phyloP scores from a whole-genome alignment of 2,888 invertebrate genomes.

The Achlya flavicornis region DNA sequence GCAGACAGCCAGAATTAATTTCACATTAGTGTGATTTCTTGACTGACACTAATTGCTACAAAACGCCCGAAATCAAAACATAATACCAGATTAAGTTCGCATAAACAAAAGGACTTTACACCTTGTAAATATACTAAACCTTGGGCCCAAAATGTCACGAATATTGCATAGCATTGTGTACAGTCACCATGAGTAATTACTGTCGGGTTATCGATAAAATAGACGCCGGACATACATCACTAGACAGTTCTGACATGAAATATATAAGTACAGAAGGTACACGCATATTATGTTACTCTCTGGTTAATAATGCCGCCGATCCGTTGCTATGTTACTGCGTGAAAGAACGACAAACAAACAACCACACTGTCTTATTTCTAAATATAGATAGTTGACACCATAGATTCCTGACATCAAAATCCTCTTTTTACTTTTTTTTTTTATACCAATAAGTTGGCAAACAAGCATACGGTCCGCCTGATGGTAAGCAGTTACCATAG shows the following conservation, averaged over 20 bases:
- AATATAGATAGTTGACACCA: too few relatives aligned
- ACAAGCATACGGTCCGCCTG: too few relatives aligned
- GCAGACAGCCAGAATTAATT: too few relatives aligned
- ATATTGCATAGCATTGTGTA: conserved; percentile 18
- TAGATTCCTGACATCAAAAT: too few relatives aligned
- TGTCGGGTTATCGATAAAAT: not conserved
- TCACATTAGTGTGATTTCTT: too few relatives aligned
- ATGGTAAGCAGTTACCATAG: too few relatives aligned
- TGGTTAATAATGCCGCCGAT: too few relatives aligned
- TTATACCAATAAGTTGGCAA: too few relatives aligned
- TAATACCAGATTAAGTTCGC: conserved; percentile 8
- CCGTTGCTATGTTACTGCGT: too few relatives aligned
- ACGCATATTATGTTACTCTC: not conserved
- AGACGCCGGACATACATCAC: not conserved
- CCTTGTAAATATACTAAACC: conserved; percentile 24
- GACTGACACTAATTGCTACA: conserved; percentile 11
- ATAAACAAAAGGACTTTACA: conserved; percentile 19
- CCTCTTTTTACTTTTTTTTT: too few relatives aligned
- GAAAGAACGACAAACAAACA: too few relatives aligned
- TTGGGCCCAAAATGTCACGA: conserved; percentile 32
- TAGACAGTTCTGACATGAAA: not conserved
- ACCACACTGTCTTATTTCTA: too few relatives aligned
- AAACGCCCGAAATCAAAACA: conserved; percentile 22
- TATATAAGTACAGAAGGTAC: not conserved
- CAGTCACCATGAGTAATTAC: conserved; percentile 3